A percentile compares a stretch with the other conserved stretches of the same genome.
Conservation (phyloP, 1,140 invertebrate species). For the Drosophila quadrilineata region DNA sequence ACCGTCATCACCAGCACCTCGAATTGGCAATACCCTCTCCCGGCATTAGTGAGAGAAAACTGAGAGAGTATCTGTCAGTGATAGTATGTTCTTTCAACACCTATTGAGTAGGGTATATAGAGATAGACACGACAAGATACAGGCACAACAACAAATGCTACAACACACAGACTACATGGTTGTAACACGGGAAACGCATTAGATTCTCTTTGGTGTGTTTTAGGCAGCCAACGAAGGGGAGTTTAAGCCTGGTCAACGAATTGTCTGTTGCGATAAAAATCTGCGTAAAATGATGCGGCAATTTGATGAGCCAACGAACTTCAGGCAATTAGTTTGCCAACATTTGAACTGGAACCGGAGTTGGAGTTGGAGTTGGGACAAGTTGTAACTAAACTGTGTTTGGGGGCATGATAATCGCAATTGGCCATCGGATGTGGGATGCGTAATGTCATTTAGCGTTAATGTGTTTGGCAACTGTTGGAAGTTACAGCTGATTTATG, state of each 20-base stretch:
- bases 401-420: neutral
- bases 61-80: no score
- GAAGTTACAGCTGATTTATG: constrained; percentile 39
- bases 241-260: constrained; percentile 5
- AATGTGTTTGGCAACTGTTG: constrained; percentile 46
- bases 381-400: constrained; percentile 26
- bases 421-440: neutral
- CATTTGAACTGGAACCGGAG: constrained; percentile 16
- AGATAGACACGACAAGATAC: constrained; percentile 51
- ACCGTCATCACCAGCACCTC: neutral
- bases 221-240: neutral
- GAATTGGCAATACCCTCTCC: constrained; percentile 29
- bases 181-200: constrained; percentile 74
- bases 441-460: constrained; percentile 42
- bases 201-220: constrained; percentile 49
- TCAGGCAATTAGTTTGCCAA: constrained; percentile 69
- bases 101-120: constrained; percentile 18
- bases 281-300: constrained; percentile 74
- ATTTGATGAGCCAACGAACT: constrained; percentile 76
- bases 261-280: constrained; percentile 62
- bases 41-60: no score
- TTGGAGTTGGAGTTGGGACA: neutral
- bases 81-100: no score
- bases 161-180: constrained; percentile 52
- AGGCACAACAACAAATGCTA: constrained; percentile 32